Evolutionary conservation across 2,888 invertebrate species (phyloP).

Genomic region (Sphaeridia pumilis): DNA sequence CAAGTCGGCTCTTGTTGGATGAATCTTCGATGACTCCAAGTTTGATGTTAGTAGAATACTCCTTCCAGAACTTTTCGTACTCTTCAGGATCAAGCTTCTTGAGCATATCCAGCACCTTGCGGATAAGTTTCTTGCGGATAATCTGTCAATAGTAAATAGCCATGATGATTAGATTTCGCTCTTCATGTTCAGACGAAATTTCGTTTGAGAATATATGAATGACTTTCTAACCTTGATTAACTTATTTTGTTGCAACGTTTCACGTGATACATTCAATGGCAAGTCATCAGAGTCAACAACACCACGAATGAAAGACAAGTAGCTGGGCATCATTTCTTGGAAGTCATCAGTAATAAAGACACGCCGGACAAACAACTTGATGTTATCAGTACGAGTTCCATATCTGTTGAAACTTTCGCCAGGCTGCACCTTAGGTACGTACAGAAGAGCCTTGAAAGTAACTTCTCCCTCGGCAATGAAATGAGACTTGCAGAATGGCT

Average conservation of each 20-base stretch:
- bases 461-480: slow-evolving; percentile 99
- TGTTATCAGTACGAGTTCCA: slow-evolving; percentile 85
- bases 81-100: slow-evolving; percentile 86
- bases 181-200: too few relatives aligned
- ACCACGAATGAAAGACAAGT: slow-evolving; percentile 86
- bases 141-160: slow-evolving; percentile 51
- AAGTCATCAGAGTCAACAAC: slow-evolving; percentile 98
- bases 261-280: slow-evolving; percentile 94
- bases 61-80: slow-evolving; percentile 94
- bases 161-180: too few relatives aligned
- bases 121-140: slow-evolving; percentile 95
- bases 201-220: not conserved
- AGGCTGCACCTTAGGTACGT: slow-evolving; percentile 81
- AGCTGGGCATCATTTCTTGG: slow-evolving; percentile 98
- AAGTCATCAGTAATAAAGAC: slow-evolving; percentile 99
- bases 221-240: slow-evolving; percentile 58
- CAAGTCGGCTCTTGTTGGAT: slow-evolving; percentile 85
- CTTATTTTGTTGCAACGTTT: slow-evolving; percentile 97
- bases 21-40: slow-evolving; percentile 97
- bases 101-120: slow-evolving; percentile 95
- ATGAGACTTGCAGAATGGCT: slow-evolving; percentile 78
- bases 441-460: slow-evolving; percentile 91
- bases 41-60: slow-evolving; percentile 92
- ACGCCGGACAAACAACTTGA: slow-evolving; percentile 91
- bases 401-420: slow-evolving; percentile 90